Evolutionary conservation across 2,797 vertebrate species (phyloP).

Genomic region (Fratercula arctica): DNA sequence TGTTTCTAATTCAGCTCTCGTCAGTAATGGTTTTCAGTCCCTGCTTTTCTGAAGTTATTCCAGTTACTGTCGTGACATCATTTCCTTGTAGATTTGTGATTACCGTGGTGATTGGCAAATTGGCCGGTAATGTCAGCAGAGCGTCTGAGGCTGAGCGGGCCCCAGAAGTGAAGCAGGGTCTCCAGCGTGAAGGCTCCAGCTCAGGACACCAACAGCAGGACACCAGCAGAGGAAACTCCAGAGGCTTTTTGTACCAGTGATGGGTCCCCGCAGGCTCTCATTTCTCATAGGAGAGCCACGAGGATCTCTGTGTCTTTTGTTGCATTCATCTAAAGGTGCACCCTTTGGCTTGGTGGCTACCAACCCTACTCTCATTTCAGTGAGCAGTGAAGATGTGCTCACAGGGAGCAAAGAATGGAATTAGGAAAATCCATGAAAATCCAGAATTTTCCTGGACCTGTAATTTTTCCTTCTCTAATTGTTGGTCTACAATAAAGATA

Average conservation of each 20-base stretch:
- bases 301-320: background rate
- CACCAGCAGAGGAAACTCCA: background rate
- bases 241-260: background rate
- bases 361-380: background rate
- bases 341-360: background rate
- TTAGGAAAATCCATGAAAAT: background rate
- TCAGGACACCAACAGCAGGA: background rate
- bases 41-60: conserved; percentile 3
- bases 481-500: background rate
- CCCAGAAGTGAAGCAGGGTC: background rate
- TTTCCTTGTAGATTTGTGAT: background rate
- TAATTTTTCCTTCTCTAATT: background rate
- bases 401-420: background rate
- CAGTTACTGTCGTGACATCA: background rate
- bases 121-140: background rate
- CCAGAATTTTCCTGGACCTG: background rate
- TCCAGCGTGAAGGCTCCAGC: background rate
- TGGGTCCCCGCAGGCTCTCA: background rate
- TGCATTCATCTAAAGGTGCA: rapidly evolving
- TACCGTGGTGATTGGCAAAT: background rate
- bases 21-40: background rate
- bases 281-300: background rate
- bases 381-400: background rate
- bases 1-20: background rate
- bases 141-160: rapidly evolving